A percentile compares a stretch with the other conserved stretches of the same genome.
phyloP scores from a whole-genome alignment of 2,113 vertebrate species.

The Albula glossodonta region DNA sequence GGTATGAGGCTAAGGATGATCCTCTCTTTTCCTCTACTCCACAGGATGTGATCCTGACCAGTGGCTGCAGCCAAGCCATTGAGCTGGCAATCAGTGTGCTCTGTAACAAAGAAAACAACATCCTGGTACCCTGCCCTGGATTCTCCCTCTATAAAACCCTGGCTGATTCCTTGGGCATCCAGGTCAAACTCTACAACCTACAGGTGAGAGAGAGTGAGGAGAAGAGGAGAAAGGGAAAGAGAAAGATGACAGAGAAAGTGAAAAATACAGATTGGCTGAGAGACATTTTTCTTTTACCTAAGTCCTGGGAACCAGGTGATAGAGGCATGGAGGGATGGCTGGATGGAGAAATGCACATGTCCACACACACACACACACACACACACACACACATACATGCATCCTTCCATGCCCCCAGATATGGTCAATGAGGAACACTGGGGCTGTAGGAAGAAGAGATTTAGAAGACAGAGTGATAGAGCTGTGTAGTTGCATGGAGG shows the following conservation, averaged over 20 bases:
- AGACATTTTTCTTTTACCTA: too few relatives aligned
- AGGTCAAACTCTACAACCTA: conserved; percentile 93
- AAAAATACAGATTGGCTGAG: too few relatives aligned
- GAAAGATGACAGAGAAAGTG: not conserved
- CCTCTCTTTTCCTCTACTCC: not conserved
- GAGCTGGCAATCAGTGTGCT: conserved; percentile 88
- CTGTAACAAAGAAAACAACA: conserved; percentile 94
- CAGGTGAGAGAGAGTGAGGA: conserved; percentile 67
- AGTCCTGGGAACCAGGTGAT: too few relatives aligned
- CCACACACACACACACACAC: too few relatives aligned
- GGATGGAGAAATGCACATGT: not conserved
- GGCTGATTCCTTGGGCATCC: conserved; percentile 87
- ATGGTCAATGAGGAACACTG: too few relatives aligned
- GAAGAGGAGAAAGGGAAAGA: conserved; percentile 11
- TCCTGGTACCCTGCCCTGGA: conserved; percentile 87
- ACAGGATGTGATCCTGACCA: conserved; percentile 92
- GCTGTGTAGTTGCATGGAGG: not conserved
- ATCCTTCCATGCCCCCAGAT: too few relatives aligned
- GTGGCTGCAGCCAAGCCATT: conserved; percentile 96
- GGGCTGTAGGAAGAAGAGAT: too few relatives aligned
- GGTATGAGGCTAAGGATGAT: too few relatives aligned
- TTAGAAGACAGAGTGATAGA: not conserved
- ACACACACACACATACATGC: not conserved
- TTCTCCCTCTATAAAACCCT: conserved; percentile 96
- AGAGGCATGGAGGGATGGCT: too few relatives aligned